Evolutionary conservation across 2,113 vertebrate genomes (phyloP), one percentile per base, ranked within the genome.

Genomic region (Notarius quadriscutis): DNA sequence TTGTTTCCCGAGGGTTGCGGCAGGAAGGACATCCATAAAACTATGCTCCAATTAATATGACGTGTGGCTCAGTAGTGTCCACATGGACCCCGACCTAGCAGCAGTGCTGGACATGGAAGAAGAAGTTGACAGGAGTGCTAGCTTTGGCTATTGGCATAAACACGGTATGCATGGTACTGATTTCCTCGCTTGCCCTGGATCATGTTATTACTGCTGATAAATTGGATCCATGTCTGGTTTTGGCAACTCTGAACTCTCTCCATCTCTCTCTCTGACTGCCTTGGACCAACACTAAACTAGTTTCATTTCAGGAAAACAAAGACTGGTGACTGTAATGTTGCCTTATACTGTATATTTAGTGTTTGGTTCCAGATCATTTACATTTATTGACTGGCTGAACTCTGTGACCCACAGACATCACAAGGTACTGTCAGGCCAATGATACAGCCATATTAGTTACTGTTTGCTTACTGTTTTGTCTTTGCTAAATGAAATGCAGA

Each of bases 71-170:
- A 41, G 34, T 41, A 41, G 34, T 41, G 34, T 41, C 34, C 34
- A 41, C 34, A 41, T 41, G 34, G 34, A 41, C 34, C 34, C 34
- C 34, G 34, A 41, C 34, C 34, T 41, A 41, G 34, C 34, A 41
- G 34, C 2, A 41, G 34, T 41, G 34, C 34, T 41, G 34, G 34
- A 41, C 34, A 41, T 3, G 34, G 34, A 41, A 41, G 34, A 41
- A 41, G 34, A 2, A 2, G 7, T 65, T 86, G 50, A 81, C 88
- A 84, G 71, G 83, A 72, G 57, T 81, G 60, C 51, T 84, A 53
- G 51, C 69, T 83, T 22, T 72, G 55, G 22, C 69, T 87, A 69
- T 81, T 77, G 17, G 27, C 5, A 74, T 89, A 85, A 87, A 79
- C 80, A 17, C 60, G 83, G 69, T 81, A 80, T 84, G 62, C 12